Percentiles rank a stretch among this genome's conserved stretches.
Conservation (phyloP, 2,888 invertebrate species). For the Lutraria lutraria region DNA sequence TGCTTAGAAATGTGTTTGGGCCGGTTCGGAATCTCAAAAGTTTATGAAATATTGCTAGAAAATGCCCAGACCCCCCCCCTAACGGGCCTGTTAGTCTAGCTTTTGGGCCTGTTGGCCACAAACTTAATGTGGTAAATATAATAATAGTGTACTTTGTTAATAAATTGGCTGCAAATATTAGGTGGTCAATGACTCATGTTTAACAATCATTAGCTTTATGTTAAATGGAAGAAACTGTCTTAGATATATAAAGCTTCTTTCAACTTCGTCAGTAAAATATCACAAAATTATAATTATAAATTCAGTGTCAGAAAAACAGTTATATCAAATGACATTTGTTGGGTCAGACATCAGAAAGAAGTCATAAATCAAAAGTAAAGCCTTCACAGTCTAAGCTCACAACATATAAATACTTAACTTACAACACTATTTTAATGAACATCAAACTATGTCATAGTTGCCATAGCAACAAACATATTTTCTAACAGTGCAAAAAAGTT, state of each 20-base stretch:
- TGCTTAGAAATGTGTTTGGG: too few species aligned
- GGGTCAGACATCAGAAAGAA: not conserved
- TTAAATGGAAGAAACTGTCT: too few species aligned
- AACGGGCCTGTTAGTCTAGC: too few species aligned
- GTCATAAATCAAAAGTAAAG: not conserved
- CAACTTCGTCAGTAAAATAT: not conserved
- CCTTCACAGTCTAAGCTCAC: not conserved
- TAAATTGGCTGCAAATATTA: too few species aligned
- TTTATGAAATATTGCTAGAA: too few species aligned
- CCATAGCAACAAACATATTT: not conserved
- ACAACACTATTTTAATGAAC: not conserved
- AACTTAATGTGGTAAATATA: too few species aligned
- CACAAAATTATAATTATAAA: not conserved
- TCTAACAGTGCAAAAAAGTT: not conserved
- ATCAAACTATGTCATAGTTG: not conserved
- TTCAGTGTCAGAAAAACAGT: not conserved
- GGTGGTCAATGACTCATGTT: too few species aligned
- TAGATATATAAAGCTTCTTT: not conserved
- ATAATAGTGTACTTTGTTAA: too few species aligned
- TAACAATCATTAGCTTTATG: too few species aligned
- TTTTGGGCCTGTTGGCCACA: too few species aligned
- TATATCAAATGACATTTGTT: not conserved
- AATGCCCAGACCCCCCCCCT: too few species aligned
- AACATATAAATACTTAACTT: not conserved
- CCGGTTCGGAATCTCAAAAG: too few species aligned